phyloP scores from a whole-genome alignment of 2,113 vertebrate genomes.

The Speoplatyrhinus poulsoni region DNA sequence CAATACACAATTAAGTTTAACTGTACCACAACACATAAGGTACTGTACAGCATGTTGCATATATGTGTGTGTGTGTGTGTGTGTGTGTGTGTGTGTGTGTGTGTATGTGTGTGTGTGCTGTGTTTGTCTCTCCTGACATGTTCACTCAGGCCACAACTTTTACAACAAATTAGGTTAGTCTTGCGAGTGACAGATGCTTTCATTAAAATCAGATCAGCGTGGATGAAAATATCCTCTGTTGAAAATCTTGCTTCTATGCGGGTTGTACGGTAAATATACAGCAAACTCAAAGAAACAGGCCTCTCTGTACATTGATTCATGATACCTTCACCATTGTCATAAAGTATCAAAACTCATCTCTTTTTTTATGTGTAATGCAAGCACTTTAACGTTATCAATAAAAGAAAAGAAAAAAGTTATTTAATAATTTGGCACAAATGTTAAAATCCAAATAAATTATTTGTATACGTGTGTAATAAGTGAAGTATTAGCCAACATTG shows the following conservation, averaged over 20 bases:
- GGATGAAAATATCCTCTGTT: slow-evolving; percentile 71
- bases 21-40: background rate
- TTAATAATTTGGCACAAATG: slow-evolving; percentile 46
- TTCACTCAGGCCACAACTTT: slow-evolving; percentile 58
- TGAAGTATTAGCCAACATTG: slow-evolving; percentile 37
- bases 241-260: slow-evolving; percentile 68
- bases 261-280: slow-evolving; percentile 68
- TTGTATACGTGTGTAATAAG: slow-evolving; percentile 52
- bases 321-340: slow-evolving; percentile 40
- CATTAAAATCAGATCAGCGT: slow-evolving; percentile 73
- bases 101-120: slow-evolving; percentile 17
- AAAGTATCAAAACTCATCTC: slow-evolving; percentile 56
- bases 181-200: slow-evolving; percentile 74
- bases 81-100: slow-evolving; percentile 19
- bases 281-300: slow-evolving; percentile 61
- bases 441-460: slow-evolving; percentile 56
- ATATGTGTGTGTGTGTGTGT: slow-evolving; percentile 11
- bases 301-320: slow-evolving; percentile 59
- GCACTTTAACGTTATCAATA: no score
- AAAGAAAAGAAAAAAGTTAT: no score
- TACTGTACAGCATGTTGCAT: background rate
- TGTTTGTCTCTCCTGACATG: slow-evolving; percentile 56
- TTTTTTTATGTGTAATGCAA: slow-evolving; percentile 9
- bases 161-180: slow-evolving; percentile 62
- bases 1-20: no score